Base-by-base conservation (phyloP, 1,140 invertebrate genomes). In the Dolichoris vasculosae region DNA sequence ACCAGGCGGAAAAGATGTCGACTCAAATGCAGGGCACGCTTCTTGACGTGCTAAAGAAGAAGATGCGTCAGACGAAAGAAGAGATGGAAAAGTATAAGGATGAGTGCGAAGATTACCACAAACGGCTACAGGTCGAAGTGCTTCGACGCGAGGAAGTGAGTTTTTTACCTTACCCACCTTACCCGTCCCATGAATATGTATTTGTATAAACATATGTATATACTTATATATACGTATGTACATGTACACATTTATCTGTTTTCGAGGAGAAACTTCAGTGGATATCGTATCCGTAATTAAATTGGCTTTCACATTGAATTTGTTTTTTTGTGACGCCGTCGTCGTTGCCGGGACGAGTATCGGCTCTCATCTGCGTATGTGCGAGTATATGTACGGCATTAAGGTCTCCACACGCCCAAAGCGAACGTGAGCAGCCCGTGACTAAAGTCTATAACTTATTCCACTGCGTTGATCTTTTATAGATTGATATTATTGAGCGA, bases 51-150 rank as follows among this genome's bases (percentile, higher is more conserved):
- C 95, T 99, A 88, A 99, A 99, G 95, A 99, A 99, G 95, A 99
- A 99, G 96, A 99, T 99, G 98, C 96, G 97, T 89, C 97, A 98
- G 93, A 97, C 98, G 87, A 99, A 99, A 94, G 98, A 99, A 93
- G 98, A 99, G 95, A 97, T 98, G 96, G 98, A 99, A 93, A 97
- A 97, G 93, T 98, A 97, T 94, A 98, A 98, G 95, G 98, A 99
- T 93, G 97, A 98, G 93, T 97, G 97, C 92, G 97, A 98, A 93
- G 97, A 98, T 92, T 96, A 96, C 92, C 96, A 97, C 93, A 97
- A 97, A 95, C 95, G 96, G 93, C 95, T 98, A 90, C 97, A 98
- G 94, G 94, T 97, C 90, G 97, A 98, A 95, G 95, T 97, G 92
- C 96, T 97, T 94, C 95, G 97, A 92, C 96, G 97, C 92, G 97